Conservation (phyloP, 2,113 vertebrate genomes). For the Calonectris borealis region DNA sequence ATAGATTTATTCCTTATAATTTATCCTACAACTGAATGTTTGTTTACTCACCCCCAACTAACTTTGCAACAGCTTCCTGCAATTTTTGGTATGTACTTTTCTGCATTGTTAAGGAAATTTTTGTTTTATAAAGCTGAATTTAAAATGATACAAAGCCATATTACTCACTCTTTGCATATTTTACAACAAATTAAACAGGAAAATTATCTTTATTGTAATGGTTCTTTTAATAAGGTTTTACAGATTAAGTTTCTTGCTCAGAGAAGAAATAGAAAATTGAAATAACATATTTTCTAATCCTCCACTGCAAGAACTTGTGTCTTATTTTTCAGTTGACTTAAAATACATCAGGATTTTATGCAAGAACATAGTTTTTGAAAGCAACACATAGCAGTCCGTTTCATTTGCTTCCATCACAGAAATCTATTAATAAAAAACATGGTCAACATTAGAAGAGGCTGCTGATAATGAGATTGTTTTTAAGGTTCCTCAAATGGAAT, state of each 20-base stretch:
- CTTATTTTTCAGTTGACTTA: constrained; percentile 1
- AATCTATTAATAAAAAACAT: neutral
- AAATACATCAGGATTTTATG: neutral
- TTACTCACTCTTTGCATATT: neutral
- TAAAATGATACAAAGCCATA: neutral
- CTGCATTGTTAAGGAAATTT: neutral
- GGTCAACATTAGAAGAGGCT: neutral
- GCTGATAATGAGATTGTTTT: neutral
- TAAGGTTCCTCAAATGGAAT: neutral
- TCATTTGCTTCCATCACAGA: neutral
- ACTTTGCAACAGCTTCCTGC: neutral
- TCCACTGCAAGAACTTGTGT: neutral
- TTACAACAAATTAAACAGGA: neutral
- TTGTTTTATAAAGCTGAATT: neutral
- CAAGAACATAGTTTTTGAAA: neutral
- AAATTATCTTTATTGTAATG: neutral
- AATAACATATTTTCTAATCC: neutral
- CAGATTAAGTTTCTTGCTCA: neutral
- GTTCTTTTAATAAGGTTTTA: neutral
- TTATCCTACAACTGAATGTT: neutral
- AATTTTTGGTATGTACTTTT: neutral
- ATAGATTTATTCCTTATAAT: neutral
- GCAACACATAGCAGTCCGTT: neutral
- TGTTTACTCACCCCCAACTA: neutral
- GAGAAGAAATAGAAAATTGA: neutral